Percentiles rank a stretch among this genome's conserved stretches.
These are phyloP conservation scores for Apodemus speciosus DNA, from an alignment of 2,113 vertebrate species.

Conservation along the genomic window DNA sequence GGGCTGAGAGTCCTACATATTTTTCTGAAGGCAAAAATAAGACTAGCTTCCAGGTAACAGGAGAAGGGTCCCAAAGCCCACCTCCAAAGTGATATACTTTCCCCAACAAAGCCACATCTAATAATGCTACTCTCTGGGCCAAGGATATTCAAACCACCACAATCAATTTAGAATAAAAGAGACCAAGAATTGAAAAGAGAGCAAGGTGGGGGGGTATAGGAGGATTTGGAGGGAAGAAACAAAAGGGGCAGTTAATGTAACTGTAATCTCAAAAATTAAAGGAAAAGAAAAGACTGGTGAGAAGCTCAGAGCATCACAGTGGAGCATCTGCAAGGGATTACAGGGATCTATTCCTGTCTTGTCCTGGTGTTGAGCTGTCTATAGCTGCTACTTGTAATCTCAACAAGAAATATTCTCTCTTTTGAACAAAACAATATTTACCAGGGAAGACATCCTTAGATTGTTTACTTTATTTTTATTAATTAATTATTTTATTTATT, in stretches of 20 bases:
- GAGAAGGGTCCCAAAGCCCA: too few species aligned
- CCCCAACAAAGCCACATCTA: too few species aligned
- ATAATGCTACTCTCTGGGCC: too few species aligned
- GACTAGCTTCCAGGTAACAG: too few species aligned
- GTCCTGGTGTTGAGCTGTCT: not conserved
- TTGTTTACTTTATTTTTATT: not conserved
- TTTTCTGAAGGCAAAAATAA: too few species aligned
- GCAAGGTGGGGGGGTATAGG: not conserved
- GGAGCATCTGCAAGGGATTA: not conserved
- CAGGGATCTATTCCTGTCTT: not conserved
- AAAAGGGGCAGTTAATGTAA: not conserved
- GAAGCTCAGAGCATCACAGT: not conserved
- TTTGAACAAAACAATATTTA: not conserved
- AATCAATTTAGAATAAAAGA: not conserved
- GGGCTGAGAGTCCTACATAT: too few species aligned
- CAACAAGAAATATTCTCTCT: not conserved
- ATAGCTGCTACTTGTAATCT: not conserved
- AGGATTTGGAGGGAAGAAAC: not conserved
- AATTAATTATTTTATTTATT: too few species aligned
- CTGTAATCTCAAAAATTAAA: not conserved
- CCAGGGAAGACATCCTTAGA: not conserved
- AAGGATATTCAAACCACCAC: too few species aligned
- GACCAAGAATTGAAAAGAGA: not conserved
- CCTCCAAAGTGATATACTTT: too few species aligned
- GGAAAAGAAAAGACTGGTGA: not conserved